A percentile compares a stretch with the other conserved stretches of the same genome.
These are phyloP conservation scores for Dromius quadrimaculatus DNA, from an alignment of 2,888 invertebrate genomes.

Conservation along the genomic window DNA sequence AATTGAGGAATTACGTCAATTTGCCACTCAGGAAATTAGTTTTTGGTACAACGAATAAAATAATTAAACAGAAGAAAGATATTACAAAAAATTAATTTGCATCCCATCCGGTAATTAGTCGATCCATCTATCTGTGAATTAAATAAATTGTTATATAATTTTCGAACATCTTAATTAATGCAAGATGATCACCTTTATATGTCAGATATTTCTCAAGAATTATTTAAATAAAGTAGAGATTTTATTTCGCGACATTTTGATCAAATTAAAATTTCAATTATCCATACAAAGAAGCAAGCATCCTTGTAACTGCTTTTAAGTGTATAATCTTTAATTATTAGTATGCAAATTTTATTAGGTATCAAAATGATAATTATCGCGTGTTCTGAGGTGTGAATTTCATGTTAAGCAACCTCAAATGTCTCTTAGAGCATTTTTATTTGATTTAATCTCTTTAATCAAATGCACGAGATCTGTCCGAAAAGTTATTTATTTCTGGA, in stretches of 20 bases:
- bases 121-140: slow-evolving; percentile 18
- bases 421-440: not conserved
- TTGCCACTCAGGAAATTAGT: slow-evolving; percentile 2
- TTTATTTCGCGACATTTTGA: slow-evolving; percentile 31
- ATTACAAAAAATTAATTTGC: slow-evolving; percentile 5
- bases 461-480: not conserved
- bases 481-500: not conserved
- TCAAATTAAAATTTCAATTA: slow-evolving; percentile 33
- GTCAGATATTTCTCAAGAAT: slow-evolving; percentile 25
- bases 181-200: not conserved
- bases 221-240: slow-evolving; percentile 21
- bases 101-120: not conserved
- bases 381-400: not conserved
- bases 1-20: slow-evolving; percentile 16
- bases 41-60: not conserved
- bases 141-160: slow-evolving; percentile 3
- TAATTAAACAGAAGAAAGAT: not conserved
- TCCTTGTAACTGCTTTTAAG: slow-evolving; percentile 46
- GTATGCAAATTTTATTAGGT: slow-evolving; percentile 49
- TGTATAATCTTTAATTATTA: slow-evolving; percentile 29
- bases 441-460: not conserved
- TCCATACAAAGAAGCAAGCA: slow-evolving; percentile 24
- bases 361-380: slow-evolving; percentile 42
- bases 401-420: too few species aligned
- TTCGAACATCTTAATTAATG: slow-evolving; percentile 3